Conservation (phyloP, 2,888 invertebrate genomes). For the Spisula solida region DNA sequence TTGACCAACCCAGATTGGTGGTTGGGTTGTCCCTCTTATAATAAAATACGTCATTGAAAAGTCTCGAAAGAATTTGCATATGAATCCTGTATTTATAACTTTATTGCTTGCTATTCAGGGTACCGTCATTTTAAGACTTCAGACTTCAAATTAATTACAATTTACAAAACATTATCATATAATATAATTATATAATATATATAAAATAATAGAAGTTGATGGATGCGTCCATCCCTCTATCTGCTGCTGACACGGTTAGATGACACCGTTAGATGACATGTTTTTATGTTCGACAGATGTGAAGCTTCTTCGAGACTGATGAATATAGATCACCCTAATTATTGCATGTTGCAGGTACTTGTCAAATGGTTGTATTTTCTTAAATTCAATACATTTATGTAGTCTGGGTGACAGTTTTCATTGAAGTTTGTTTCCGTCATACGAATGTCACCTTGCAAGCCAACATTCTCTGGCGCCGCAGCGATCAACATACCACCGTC, state of each 20-base stretch:
- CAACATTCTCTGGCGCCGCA: constrained; percentile 18
- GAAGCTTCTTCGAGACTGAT: background rate
- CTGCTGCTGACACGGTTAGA: background rate
- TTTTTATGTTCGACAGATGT: constrained; percentile 22
- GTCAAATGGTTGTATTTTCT: background rate
- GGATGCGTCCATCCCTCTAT: background rate
- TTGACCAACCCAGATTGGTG: too few relatives aligned
- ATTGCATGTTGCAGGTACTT: constrained; percentile 20
- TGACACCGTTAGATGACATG: background rate
- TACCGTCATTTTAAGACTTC: too few relatives aligned
- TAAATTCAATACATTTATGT: constrained; percentile 6
- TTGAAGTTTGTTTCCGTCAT: background rate
- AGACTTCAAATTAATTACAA: too few relatives aligned
- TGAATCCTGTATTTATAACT: too few relatives aligned
- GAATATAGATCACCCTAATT: background rate
- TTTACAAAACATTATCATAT: too few relatives aligned
- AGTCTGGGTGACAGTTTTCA: constrained; percentile 18
- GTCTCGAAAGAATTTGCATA: too few relatives aligned
- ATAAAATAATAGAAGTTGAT: background rate
- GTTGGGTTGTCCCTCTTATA: too few relatives aligned
- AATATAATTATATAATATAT: too few relatives aligned
- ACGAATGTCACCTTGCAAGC: constrained; percentile 17
- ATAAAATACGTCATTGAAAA: too few relatives aligned
- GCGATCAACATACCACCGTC: background rate
- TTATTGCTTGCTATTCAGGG: too few relatives aligned